phyloP scores from a whole-genome alignment of 1,140 invertebrate species.

The Sinella curviseta region DNA sequence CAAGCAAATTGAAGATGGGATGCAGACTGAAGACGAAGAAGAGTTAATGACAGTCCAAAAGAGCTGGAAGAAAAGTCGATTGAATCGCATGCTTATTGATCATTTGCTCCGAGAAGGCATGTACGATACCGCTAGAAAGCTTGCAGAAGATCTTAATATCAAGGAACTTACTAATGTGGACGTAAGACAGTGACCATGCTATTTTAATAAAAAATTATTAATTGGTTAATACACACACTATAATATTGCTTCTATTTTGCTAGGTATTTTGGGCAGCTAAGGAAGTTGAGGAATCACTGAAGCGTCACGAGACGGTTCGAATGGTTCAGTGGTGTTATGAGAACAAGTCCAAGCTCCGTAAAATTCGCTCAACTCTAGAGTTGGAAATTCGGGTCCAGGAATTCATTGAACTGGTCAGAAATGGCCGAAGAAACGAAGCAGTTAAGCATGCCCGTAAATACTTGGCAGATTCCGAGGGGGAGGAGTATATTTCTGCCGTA shows the following conservation, averaged over 20 bases:
- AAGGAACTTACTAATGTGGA: constrained; percentile 89
- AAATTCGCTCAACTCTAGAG: constrained; percentile 45
- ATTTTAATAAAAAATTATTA: not conserved
- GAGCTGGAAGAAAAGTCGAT: constrained; percentile 77
- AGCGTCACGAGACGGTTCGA: constrained; percentile 76
- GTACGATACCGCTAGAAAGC: constrained; percentile 84
- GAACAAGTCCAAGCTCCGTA: constrained; percentile 85
- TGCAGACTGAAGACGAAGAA: not conserved
- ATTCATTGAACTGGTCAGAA: constrained; percentile 90
- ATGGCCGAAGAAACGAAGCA: constrained; percentile 82
- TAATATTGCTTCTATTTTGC: not conserved
- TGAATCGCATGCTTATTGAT: constrained; percentile 94
- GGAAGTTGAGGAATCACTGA: constrained; percentile 62
- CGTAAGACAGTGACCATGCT: constrained; percentile 51
- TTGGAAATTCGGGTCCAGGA: constrained; percentile 69
- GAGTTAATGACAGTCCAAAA: not conserved
- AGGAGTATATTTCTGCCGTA: constrained; percentile 82
- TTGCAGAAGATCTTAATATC: constrained; percentile 79
- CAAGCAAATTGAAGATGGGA: constrained; percentile 49
- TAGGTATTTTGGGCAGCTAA: constrained; percentile 50
- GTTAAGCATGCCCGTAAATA: constrained; percentile 90
- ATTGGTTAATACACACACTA: no score
- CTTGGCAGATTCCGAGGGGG: constrained; percentile 76
- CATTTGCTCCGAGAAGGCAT: constrained; percentile 94
- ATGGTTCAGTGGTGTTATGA: constrained; percentile 97